phyloP scores from a whole-genome alignment of 2,113 vertebrate species.

The Vimba vimba region DNA sequence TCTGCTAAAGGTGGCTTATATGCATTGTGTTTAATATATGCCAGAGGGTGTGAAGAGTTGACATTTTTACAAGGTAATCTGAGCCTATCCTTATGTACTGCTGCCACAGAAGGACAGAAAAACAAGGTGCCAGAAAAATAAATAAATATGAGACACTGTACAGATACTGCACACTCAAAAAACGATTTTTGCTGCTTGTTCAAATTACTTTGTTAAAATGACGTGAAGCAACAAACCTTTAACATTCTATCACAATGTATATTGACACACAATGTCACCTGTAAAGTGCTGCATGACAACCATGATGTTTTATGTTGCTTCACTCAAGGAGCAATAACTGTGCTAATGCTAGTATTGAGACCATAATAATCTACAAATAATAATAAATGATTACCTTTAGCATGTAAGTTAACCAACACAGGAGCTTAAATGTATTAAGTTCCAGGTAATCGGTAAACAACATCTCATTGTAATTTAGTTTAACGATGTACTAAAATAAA shows the following conservation, averaged over 20 bases:
- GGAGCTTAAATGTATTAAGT: too few relatives aligned
- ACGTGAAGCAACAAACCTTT: not conserved
- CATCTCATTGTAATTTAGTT: not conserved
- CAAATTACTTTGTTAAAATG: not conserved
- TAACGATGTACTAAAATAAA: not conserved
- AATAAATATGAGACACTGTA: not conserved
- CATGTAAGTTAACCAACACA: too few relatives aligned
- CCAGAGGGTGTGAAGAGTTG: conserved; percentile 56
- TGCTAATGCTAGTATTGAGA: too few relatives aligned
- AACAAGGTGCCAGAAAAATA: not conserved
- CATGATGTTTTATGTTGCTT: too few relatives aligned
- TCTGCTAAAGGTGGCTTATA: conserved; percentile 42
- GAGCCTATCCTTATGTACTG: conserved; percentile 51
- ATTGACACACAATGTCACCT: too few relatives aligned
- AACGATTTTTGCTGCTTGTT: not conserved
- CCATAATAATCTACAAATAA: too few relatives aligned
- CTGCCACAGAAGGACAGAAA: conserved; percentile 46
- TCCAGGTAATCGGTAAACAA: too few relatives aligned
- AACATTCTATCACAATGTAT: not conserved
- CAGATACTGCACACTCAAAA: too few relatives aligned
- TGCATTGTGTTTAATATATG: conserved; percentile 55
- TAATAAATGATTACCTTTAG: too few relatives aligned
- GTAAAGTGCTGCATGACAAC: too few relatives aligned
- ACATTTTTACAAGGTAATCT: conserved; percentile 64
- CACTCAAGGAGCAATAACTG: too few relatives aligned